These are phyloP conservation scores for Holacanthus passer DNA, from an alignment of 2,113 vertebrate genomes.

Conservation along the genomic window DNA sequence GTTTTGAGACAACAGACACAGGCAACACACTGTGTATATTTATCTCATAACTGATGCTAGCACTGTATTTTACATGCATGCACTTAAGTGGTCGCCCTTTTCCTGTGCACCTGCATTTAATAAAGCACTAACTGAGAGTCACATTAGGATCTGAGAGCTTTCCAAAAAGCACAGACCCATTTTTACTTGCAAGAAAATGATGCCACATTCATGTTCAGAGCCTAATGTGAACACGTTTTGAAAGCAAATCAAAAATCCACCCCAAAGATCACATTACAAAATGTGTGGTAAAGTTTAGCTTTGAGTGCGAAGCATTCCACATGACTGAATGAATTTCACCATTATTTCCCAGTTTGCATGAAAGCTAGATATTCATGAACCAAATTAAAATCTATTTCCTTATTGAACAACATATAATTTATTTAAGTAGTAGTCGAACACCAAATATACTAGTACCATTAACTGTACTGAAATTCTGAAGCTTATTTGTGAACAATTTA, in stretches of 20 bases:
- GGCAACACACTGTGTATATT: background rate
- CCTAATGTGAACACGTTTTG: background rate
- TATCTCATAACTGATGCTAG: background rate
- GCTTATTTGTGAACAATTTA: background rate
- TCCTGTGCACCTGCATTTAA: conserved; percentile 3
- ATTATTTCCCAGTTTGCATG: background rate
- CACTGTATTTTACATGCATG: background rate
- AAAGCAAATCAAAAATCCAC: background rate
- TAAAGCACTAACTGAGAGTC: background rate
- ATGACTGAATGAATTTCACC: background rate
- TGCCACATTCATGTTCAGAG: conserved; percentile 5
- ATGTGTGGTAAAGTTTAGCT: background rate
- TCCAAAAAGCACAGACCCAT: background rate
- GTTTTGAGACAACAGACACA: background rate
- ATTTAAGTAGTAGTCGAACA: background rate
- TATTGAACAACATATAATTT: background rate
- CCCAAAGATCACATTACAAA: background rate
- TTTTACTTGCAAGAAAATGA: conserved; percentile 3
- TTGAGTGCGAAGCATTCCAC: background rate
- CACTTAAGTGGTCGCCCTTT: conserved; percentile 10
- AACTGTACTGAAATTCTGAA: background rate
- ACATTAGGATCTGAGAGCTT: background rate
- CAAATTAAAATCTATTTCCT: background rate
- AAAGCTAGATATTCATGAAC: no score
- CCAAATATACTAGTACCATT: background rate